These are phyloP conservation scores for Porites lobata DNA, from an alignment of 92 coral and sea anemone genomes.

Conservation along the genomic window DNA sequence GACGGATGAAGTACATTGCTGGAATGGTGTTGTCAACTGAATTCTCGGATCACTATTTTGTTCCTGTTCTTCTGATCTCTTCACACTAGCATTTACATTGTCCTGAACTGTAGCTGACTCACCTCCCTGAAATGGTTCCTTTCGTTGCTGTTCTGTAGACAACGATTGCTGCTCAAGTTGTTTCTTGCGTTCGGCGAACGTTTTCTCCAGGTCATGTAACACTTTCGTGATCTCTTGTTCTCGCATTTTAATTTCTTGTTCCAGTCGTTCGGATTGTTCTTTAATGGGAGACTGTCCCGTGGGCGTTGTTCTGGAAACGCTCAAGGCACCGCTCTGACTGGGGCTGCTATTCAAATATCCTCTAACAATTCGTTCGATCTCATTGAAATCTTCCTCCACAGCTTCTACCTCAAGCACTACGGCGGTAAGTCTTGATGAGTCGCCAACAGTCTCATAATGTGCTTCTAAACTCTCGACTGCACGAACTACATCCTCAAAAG, in stretches of 20 bases:
- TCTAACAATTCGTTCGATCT: conserved; percentile 31
- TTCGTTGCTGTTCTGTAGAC: neutral
- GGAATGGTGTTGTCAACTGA: conserved; percentile 6
- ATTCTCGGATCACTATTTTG: conserved; percentile 5
- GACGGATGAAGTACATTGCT: neutral
- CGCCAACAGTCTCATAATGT: conserved; percentile 1
- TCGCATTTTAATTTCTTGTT: conserved; percentile 10
- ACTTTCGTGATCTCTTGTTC: conserved; percentile 22
- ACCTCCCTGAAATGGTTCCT: conserved; percentile 21
- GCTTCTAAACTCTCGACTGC: conserved; percentile 25
- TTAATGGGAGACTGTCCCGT: conserved; percentile 9
- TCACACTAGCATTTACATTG: neutral
- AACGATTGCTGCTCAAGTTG: conserved; percentile 14
- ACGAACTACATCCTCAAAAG: conserved; percentile 25
- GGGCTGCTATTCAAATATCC: too few relatives aligned
- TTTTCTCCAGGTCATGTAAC: conserved; percentile 25
- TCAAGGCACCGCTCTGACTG: neutral
- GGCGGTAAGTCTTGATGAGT: conserved; percentile 15
- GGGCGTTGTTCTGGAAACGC: conserved; percentile 9
- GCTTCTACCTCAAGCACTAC: conserved; percentile 28
- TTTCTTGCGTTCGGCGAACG: conserved; percentile 9
- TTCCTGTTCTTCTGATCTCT: too few relatives aligned
- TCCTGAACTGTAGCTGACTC: neutral
- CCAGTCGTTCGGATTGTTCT: conserved; percentile 17
- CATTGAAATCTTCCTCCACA: conserved; percentile 24